phyloP scores from a whole-genome alignment of 1,140 invertebrate species.

The Ctenoplectra terminalis region DNA sequence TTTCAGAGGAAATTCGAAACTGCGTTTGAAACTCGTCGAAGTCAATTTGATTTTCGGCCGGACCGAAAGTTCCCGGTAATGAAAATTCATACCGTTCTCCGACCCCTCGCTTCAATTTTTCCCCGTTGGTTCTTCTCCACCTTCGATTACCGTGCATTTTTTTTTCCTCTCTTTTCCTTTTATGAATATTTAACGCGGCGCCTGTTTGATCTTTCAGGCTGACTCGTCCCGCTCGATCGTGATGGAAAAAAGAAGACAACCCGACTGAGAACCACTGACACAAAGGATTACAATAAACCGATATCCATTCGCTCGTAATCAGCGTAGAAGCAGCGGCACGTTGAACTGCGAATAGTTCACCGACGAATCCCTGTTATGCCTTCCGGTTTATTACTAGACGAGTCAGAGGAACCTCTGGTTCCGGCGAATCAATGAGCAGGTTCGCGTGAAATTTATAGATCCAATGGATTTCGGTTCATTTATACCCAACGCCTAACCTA shows the following conservation, averaged over 20 bases:
- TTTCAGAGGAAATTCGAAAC: conserved; percentile 33
- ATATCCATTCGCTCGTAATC: conserved; percentile 61
- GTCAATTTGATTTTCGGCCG: conserved; percentile 44
- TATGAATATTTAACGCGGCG: conserved; percentile 53
- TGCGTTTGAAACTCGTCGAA: conserved; percentile 56
- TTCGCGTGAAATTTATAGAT: background rate
- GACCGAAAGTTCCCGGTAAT: conserved; percentile 47
- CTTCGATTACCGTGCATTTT: no score
- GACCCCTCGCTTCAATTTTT: conserved; percentile 16
- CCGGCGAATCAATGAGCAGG: background rate
- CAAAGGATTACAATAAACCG: conserved; percentile 60
- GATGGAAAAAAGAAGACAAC: background rate
- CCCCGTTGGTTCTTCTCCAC: background rate
- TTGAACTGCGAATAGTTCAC: conserved; percentile 40
- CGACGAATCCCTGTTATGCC: conserved; percentile 33
- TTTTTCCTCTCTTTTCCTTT: background rate
- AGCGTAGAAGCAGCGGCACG: conserved; percentile 28
- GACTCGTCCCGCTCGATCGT: background rate
- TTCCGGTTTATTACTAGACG: conserved; percentile 17
- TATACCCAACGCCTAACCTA: background rate
- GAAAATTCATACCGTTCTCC: conserved; percentile 46
- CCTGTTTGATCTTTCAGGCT: conserved; percentile 20
- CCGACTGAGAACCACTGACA: conserved; percentile 40
- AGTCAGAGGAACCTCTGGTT: no score
- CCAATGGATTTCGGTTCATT: background rate